phyloP scores from a whole-genome alignment of 2,797 vertebrate genomes.

The Typhlichthys eigenmanni region DNA sequence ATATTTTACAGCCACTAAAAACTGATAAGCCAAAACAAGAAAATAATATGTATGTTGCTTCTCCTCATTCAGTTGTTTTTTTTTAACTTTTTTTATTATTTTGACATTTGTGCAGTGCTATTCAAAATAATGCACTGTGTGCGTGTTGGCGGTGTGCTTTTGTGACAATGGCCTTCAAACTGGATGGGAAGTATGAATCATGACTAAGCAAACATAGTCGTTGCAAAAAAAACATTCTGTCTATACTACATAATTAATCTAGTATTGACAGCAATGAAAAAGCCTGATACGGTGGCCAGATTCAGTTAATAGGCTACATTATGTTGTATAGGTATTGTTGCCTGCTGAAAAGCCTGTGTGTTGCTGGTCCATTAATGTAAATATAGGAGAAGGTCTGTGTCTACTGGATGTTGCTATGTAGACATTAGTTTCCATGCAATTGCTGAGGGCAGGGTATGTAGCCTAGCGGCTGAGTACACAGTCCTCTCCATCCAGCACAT shows the following conservation, averaged over 20 bases:
- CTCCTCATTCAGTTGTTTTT: too few species aligned
- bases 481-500: slow-evolving; percentile 1
- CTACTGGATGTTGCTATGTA: slow-evolving; percentile 6
- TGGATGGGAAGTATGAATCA: slow-evolving; percentile 16
- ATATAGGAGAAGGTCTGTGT: slow-evolving; percentile 5
- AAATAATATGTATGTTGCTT: too few species aligned
- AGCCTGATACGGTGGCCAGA: not conserved
- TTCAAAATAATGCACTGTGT: not conserved
- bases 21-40: too few species aligned
- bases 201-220: not conserved
- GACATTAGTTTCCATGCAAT: slow-evolving; percentile 39
- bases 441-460: slow-evolving; percentile 21
- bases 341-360: slow-evolving; percentile 24
- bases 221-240: slow-evolving; percentile 2
- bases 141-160: slow-evolving; percentile 1
- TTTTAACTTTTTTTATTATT: not conserved
- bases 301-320: not conserved
- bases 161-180: slow-evolving; percentile 17
- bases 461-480: slow-evolving; percentile 50
- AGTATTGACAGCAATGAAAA: slow-evolving; percentile 17
- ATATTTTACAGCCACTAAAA: too few species aligned
- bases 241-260: slow-evolving; percentile 4
- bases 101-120: not conserved
- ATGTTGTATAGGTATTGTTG: slow-evolving; percentile 17
- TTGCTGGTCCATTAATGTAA: slow-evolving; percentile 17